phyloP scores from a whole-genome alignment of 1,140 invertebrate genomes.

The Lepidurus couesii region DNA sequence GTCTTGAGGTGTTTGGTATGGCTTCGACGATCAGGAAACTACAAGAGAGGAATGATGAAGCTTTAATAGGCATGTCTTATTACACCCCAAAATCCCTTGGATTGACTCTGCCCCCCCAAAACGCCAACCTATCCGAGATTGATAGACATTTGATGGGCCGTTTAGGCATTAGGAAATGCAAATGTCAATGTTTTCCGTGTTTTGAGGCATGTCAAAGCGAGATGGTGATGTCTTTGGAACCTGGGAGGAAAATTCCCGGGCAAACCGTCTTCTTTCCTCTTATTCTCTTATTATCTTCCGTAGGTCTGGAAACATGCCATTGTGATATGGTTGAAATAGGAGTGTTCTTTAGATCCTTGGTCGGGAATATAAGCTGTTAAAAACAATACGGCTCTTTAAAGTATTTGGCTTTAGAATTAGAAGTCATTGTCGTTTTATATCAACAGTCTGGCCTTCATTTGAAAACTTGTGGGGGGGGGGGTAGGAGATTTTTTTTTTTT shows the following conservation, averaged over 20 bases:
- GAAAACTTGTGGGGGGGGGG: not conserved
- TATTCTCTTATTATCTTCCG: not conserved
- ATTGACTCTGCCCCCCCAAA: not conserved
- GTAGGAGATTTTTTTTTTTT: not conserved
- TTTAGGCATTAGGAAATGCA: slow-evolving; percentile 19
- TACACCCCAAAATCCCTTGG: not conserved
- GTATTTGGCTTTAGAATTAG: not conserved
- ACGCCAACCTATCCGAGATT: not conserved
- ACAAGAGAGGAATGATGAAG: not conserved
- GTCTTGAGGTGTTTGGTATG: not conserved
- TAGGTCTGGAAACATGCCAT: too few relatives aligned
- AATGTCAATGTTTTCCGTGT: slow-evolving; percentile 10
- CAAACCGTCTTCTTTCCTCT: not conserved
- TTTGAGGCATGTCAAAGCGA: slow-evolving; percentile 3
- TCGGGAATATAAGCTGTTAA: not conserved
- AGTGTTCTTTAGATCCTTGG: too few relatives aligned
- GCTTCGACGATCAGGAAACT: not conserved
- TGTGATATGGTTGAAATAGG: too few relatives aligned
- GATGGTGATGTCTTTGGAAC: not conserved
- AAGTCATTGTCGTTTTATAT: not conserved
- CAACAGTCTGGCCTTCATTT: not conserved
- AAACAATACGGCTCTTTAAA: not conserved
- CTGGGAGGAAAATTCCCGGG: not conserved
- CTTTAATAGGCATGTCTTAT: slow-evolving; percentile 15
- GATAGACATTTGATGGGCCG: slow-evolving; percentile 8